Percentiles rank a stretch among this genome's conserved stretches.
These are phyloP conservation scores for Enchytraeus crypticus DNA, from an alignment of 2,888 invertebrate species.

Conservation along the genomic window DNA sequence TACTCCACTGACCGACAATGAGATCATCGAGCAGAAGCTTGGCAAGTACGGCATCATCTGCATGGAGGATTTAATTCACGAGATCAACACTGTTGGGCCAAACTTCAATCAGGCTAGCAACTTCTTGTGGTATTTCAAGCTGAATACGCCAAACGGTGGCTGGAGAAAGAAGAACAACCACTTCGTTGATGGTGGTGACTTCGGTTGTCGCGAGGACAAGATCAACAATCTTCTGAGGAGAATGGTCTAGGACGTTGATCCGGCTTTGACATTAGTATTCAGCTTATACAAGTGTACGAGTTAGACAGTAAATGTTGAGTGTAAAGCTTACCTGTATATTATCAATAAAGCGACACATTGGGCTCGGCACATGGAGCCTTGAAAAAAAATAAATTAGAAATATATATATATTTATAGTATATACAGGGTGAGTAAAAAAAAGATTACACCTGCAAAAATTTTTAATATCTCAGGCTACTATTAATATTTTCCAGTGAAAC, in stretches of 20 bases:
- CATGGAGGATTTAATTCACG: constrained; percentile 95
- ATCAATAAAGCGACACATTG: no score
- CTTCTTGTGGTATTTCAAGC: constrained; percentile 98
- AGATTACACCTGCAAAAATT: no score
- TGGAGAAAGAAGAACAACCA: constrained; percentile 99
- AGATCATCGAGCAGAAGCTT: constrained; percentile 82
- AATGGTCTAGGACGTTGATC: no score
- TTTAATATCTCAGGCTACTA: no score
- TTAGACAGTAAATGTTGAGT: neutral
- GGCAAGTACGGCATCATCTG: no score
- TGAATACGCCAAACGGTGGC: constrained; percentile 96
- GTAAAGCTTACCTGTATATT: neutral
- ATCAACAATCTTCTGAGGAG: constrained; percentile 81
- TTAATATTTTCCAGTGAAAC: no score
- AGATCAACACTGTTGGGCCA: constrained; percentile 76
- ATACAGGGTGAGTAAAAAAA: no score
- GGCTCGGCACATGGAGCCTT: no score
- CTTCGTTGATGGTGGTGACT: constrained; percentile 98
- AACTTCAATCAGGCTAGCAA: constrained; percentile 88
- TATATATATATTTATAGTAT: no score
- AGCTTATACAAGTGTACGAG: neutral
- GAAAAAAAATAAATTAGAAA: no score
- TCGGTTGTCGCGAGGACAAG: constrained; percentile 94
- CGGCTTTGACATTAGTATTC: neutral
- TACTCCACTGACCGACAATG: constrained; percentile 79